Percentiles rank a stretch among this genome's conserved stretches.
Evolutionary conservation across 2,888 invertebrate genomes (phyloP).

Genomic region (Linnaemya tessellans): DNA sequence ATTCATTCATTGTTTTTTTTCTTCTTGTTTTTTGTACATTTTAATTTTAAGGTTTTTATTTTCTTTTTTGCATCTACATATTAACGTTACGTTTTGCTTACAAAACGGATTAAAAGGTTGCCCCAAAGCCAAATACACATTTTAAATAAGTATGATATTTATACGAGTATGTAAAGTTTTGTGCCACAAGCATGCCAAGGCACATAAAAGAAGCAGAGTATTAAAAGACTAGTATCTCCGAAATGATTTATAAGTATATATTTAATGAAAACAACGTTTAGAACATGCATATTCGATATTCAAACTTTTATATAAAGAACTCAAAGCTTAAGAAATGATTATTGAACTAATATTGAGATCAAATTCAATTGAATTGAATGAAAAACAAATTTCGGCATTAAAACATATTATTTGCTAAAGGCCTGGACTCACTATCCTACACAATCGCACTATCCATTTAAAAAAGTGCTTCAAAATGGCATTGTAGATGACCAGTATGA

Average conservation of each 20-base stretch:
- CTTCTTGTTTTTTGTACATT: neutral
- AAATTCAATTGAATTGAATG: too few species aligned
- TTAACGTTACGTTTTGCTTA: slow-evolving; percentile 76
- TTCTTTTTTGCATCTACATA: slow-evolving; percentile 25
- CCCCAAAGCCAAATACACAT: slow-evolving; percentile 71
- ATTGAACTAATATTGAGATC: too few species aligned
- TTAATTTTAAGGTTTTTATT: slow-evolving; percentile 21
- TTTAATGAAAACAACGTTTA: neutral
- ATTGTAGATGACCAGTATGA: too few species aligned
- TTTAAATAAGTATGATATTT: slow-evolving; percentile 55
- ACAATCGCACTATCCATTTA: too few species aligned
- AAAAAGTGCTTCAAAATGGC: too few species aligned
- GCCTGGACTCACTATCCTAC: too few species aligned
- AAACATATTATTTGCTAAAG: too few species aligned
- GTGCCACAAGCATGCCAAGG: slow-evolving; percentile 48
- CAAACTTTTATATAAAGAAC: too few species aligned
- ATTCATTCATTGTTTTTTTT: slow-evolving; percentile 49
- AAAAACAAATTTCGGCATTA: too few species aligned
- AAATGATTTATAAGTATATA: neutral
- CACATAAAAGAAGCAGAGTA: neutral
- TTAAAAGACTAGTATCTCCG: neutral
- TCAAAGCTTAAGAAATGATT: too few species aligned
- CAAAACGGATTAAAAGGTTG: slow-evolving; percentile 82
- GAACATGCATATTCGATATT: too few species aligned
- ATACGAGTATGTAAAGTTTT: slow-evolving; percentile 26